Percentiles rank a stretch among this genome's conserved stretches.
Evolutionary conservation across 2,888 invertebrate genomes (phyloP).

Genomic region (Boloria euphrosyne): DNA sequence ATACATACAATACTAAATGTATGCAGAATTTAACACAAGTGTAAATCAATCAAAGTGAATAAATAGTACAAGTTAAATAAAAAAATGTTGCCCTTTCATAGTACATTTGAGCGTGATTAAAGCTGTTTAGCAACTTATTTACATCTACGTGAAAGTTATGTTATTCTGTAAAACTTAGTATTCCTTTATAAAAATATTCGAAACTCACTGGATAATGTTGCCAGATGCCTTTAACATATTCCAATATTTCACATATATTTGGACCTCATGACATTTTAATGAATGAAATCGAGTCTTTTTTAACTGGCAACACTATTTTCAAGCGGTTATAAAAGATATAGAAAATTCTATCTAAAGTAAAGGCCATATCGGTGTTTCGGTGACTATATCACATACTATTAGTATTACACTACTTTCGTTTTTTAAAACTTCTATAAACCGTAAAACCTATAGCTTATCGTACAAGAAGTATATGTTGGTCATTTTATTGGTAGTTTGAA

Average conservation of each 20-base stretch:
- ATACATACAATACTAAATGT: background rate
- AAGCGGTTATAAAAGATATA: constrained; percentile 38
- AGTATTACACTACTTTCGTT: constrained; percentile 22
- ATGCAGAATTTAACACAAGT: constrained; percentile 21
- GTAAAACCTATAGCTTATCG: constrained; percentile 6
- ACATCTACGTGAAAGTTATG: constrained; percentile 36
- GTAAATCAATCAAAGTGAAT: constrained; percentile 46
- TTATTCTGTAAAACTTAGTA: no score
- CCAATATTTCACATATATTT: no score
- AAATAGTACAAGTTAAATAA: constrained; percentile 61
- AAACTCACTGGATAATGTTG: constrained; percentile 19
- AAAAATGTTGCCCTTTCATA: constrained; percentile 50
- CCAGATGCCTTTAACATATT: background rate
- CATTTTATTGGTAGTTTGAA: background rate
- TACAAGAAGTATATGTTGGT: constrained; percentile 5
- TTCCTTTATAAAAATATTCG: constrained; percentile 31
- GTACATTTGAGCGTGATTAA: constrained; percentile 66
- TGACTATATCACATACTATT: constrained; percentile 30
- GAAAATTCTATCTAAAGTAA: constrained; percentile 55
- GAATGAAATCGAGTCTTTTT: background rate
- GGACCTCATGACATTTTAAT: no score
- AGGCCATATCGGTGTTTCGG: constrained; percentile 61
- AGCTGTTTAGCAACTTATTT: constrained; percentile 53
- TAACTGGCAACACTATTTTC: constrained; percentile 14
- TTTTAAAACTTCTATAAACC: constrained; percentile 22